These are phyloP conservation scores for Musca vetustissima DNA, from an alignment of 1,140 invertebrate species.

Conservation along the genomic window DNA sequence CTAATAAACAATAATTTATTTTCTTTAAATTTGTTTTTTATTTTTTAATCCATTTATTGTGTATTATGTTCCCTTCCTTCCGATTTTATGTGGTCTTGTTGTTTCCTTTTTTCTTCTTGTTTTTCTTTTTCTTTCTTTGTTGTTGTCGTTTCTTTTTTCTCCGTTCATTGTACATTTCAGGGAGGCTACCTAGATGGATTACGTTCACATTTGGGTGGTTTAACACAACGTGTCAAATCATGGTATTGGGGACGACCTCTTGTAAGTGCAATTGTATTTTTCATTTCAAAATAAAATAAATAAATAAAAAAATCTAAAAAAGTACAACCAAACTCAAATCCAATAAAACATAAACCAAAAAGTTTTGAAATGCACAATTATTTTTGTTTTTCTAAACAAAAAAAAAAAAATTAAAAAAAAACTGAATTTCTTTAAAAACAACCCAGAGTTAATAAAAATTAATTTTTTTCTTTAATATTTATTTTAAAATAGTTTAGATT, in stretches of 20 bases:
- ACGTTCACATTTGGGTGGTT: constrained; percentile 85
- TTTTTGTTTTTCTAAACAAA: too few relatives aligned
- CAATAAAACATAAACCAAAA: background rate
- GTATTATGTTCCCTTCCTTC: background rate
- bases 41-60: background rate
- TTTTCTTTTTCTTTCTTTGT: background rate
- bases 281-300: constrained; percentile 23
- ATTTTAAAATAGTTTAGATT: too few relatives aligned
- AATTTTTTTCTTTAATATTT: too few relatives aligned
- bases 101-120: background rate
- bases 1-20: background rate
- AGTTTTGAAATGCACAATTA: background rate
- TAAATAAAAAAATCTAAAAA: constrained; percentile 12
- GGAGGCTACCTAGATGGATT: constrained; percentile 89
- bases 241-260: constrained; percentile 94
- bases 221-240: constrained; percentile 91
- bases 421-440: too few relatives aligned
- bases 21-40: too few relatives aligned
- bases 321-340: constrained; percentile 16
- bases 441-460: too few relatives aligned
- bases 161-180: constrained; percentile 58
- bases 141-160: constrained; percentile 26
- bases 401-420: too few relatives aligned
- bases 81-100: background rate
- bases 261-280: constrained; percentile 70